phyloP scores from a whole-genome alignment of 2,797 vertebrate genomes.

The Eremophila alpestris region DNA sequence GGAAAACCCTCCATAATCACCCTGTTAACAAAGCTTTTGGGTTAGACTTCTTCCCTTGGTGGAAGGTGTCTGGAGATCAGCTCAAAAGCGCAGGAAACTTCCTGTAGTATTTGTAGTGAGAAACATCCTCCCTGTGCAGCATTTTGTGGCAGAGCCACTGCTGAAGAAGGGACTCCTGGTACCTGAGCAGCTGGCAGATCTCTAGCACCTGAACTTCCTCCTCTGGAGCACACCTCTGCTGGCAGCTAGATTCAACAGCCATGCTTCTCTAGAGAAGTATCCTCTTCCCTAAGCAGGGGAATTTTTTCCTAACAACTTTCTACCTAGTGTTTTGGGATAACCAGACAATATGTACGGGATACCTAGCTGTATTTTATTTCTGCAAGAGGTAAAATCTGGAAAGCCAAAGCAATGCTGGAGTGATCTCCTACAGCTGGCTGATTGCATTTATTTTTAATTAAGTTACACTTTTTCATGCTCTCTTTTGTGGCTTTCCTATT shows the following conservation, averaged over 20 bases:
- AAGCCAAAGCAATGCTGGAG: not conserved
- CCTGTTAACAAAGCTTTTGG: not conserved
- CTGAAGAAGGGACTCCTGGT: not conserved
- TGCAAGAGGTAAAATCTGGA: not conserved
- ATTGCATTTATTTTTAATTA: not conserved
- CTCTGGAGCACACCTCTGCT: not conserved
- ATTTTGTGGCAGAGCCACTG: not conserved
- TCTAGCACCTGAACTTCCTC: not conserved
- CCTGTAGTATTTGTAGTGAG: not conserved
- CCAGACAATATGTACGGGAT: not conserved
- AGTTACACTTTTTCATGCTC: not conserved
- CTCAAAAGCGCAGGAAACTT: not conserved
- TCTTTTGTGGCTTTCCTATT: not conserved
- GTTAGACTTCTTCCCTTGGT: not conserved
- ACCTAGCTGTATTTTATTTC: not conserved
- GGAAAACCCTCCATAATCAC: not conserved
- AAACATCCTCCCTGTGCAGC: not conserved
- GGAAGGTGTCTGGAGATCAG: not conserved
- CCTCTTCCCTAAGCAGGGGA: not conserved
- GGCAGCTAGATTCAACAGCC: not conserved
- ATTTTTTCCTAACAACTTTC: not conserved
- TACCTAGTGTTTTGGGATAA: not conserved
- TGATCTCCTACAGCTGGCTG: not conserved
- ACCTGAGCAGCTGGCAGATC: not conserved
- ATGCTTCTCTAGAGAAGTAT: not conserved